Evolutionary conservation across 1,140 invertebrate species (phyloP).

Genomic region (Amyelois transitella): DNA sequence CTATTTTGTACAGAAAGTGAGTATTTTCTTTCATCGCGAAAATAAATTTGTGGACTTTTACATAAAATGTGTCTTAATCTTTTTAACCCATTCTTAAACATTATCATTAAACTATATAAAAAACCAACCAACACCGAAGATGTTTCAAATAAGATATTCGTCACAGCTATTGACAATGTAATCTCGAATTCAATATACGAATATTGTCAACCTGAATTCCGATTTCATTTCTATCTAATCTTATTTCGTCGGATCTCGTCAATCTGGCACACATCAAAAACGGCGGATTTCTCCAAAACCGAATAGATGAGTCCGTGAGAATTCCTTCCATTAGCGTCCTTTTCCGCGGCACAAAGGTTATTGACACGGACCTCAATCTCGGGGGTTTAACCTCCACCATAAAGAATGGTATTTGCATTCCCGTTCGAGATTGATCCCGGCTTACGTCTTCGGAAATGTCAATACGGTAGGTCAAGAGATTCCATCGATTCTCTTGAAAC

Average conservation of each 20-base stretch:
- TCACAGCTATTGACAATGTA: too few species aligned
- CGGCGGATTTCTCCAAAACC: background rate
- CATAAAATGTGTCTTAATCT: too few species aligned
- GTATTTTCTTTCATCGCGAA: too few species aligned
- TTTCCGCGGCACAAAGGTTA: conserved; percentile 44
- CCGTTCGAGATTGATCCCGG: conserved; percentile 45
- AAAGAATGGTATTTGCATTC: conserved; percentile 68
- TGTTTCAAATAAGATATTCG: too few species aligned
- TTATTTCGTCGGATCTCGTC: background rate
- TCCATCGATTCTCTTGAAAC: background rate
- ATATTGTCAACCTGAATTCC: too few species aligned
- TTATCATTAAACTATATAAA: too few species aligned
- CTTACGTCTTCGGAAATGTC: conserved; percentile 35
- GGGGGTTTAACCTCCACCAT: conserved; percentile 42
- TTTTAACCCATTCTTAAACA: too few species aligned
- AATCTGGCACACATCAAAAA: background rate
- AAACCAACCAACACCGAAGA: too few species aligned
- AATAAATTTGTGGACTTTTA: too few species aligned
- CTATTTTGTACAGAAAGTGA: too few species aligned
- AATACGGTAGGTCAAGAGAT: conserved; percentile 44
- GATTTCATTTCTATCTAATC: too few species aligned
- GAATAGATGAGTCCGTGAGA: background rate
- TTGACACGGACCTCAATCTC: conserved; percentile 42
- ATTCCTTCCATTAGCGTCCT: conserved; percentile 47
- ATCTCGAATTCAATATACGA: too few species aligned